phyloP scores from a whole-genome alignment of 2,113 vertebrate genomes.

The Dryoscopus gambensis region DNA sequence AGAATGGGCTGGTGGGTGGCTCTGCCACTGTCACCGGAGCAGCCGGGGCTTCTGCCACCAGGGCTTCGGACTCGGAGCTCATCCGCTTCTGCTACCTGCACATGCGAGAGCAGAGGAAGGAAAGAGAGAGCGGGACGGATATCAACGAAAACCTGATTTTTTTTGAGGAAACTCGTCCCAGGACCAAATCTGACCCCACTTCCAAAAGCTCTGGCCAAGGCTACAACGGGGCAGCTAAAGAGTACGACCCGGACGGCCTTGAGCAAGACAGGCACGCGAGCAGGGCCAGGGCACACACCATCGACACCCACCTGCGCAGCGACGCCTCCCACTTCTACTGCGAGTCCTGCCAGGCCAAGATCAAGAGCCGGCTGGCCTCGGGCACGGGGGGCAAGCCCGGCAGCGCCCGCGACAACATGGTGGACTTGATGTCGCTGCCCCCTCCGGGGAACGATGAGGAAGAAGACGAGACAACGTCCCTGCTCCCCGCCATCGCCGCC shows the following conservation, averaged over 20 bases:
- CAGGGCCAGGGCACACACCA: constrained; percentile 85
- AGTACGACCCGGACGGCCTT: constrained; percentile 67
- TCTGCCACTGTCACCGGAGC: constrained; percentile 71
- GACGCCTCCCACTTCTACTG: constrained; percentile 81
- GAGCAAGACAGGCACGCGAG: constrained; percentile 72
- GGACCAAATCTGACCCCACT: constrained; percentile 95
- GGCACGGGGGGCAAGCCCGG: constrained; percentile 53
- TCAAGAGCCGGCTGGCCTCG: constrained; percentile 74
- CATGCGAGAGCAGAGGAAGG: constrained; percentile 90
- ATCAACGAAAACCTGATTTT: constrained; percentile 95
- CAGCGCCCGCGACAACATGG: constrained; percentile 80
- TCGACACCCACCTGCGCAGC: constrained; percentile 78
- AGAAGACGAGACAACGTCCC: constrained; percentile 73
- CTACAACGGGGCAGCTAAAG: constrained; percentile 36
- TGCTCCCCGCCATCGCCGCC: constrained; percentile 87
- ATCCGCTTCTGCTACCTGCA: constrained; percentile 95
- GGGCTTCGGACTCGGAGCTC: constrained; percentile 84
- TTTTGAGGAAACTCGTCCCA: constrained; percentile 83
- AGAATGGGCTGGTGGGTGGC: constrained; percentile 84
- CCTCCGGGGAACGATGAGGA: constrained; percentile 90
- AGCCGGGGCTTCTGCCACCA: constrained; percentile 67
- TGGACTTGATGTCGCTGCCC: constrained; percentile 92
- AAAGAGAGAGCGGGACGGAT: constrained; percentile 82
- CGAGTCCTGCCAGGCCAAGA: constrained; percentile 90
- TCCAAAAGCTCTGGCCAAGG: constrained; percentile 85